A percentile compares a stretch with the other conserved stretches of the same genome.
These are phyloP conservation scores for Tipula confusa DNA, from an alignment of 2,888 invertebrate species.

Conservation along the genomic window DNA sequence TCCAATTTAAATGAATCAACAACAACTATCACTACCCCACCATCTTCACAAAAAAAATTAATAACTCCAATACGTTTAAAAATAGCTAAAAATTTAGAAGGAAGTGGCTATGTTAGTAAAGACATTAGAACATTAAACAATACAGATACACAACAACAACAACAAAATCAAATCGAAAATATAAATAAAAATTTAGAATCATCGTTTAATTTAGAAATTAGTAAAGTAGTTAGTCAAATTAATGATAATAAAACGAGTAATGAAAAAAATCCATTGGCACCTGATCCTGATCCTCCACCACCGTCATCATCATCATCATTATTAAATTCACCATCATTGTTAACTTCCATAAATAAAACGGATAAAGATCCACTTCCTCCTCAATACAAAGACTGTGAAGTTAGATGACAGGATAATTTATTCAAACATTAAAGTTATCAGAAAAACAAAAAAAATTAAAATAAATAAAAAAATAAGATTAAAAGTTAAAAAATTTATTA, in stretches of 20 bases:
- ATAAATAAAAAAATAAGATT: not conserved
- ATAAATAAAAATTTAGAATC: not conserved
- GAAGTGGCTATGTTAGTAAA: constrained; percentile 54
- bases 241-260: not conserved
- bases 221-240: constrained; percentile 29
- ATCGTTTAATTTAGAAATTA: constrained; percentile 15
- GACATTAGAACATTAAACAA: not conserved
- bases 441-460: too few species aligned
- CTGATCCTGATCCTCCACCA: constrained; percentile 30
- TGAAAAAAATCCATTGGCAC: not conserved
- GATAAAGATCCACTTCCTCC: constrained; percentile 52
- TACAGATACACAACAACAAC: not conserved
- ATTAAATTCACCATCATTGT: not conserved
- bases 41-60: constrained; percentile 45
- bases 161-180: not conserved
- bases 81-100: constrained; percentile 74
- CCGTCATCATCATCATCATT: not conserved
- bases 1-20: constrained; percentile 29
- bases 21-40: not conserved
- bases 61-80: constrained; percentile 79
- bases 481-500: not conserved
- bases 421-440: not conserved
- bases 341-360: not conserved
- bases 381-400: constrained; percentile 77
- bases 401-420: constrained; percentile 67